Percentiles rank a stretch among this genome's conserved stretches.
Evolutionary conservation across 2,113 vertebrate genomes (phyloP).

Genomic region (Lycocorax pyrrhopterus): DNA sequence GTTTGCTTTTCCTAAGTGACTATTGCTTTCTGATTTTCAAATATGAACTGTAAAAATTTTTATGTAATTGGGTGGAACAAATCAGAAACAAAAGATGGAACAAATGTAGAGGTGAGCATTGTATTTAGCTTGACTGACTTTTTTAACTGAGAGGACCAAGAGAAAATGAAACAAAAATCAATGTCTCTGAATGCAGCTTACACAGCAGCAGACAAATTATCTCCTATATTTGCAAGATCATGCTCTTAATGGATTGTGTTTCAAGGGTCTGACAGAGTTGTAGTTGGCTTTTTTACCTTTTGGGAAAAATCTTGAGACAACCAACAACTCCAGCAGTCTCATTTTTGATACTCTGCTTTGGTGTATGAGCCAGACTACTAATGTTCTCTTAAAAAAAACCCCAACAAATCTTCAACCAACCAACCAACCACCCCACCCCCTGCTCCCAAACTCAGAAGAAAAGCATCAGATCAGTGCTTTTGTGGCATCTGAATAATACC

Average conservation of each 20-base stretch:
- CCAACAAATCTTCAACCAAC: background rate
- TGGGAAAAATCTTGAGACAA: background rate
- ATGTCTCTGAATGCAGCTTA: background rate
- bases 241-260: background rate
- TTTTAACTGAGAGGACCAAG: background rate
- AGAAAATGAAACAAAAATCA: background rate
- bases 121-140: background rate
- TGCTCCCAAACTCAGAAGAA: background rate
- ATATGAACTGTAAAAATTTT: background rate
- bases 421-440: accelerated
- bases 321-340: background rate
- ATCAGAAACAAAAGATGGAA: background rate
- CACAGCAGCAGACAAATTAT: background rate
- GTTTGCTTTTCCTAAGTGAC: background rate
- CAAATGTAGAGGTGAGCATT: background rate
- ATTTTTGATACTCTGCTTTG: background rate
- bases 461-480: background rate
- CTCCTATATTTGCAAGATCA: background rate
- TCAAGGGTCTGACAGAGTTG: background rate
- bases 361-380: background rate
- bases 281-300: background rate
- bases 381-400: background rate
- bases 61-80: background rate
- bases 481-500: background rate
- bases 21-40: background rate